These are phyloP conservation scores for Brenthis ino DNA, from an alignment of 2,888 invertebrate genomes.

Conservation along the genomic window DNA sequence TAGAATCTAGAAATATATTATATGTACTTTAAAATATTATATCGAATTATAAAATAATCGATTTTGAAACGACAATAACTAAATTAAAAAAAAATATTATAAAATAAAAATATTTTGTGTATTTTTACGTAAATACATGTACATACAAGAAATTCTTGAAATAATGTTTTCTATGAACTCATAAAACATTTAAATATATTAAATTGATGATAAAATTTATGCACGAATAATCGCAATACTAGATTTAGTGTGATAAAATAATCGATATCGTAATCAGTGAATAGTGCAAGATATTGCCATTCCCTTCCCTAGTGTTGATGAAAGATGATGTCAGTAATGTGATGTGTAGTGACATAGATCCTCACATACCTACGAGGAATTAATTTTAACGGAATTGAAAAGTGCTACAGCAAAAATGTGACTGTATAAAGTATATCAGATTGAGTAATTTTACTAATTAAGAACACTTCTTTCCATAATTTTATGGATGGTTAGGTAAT, in stretches of 20 bases:
- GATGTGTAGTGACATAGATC: conserved; percentile 20
- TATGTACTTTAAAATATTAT: neutral
- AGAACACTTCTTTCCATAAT: no score
- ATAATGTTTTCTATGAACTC: no score
- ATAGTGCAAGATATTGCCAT: conserved; percentile 14
- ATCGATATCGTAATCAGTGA: conserved; percentile 17
- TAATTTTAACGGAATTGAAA: neutral
- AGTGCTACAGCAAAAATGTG: neutral
- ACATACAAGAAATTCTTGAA: no score
- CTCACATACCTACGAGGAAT: conserved; percentile 2
- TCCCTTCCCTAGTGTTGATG: conserved; percentile 6
- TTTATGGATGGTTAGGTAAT: no score
- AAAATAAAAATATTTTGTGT: no score
- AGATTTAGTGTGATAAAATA: conserved; percentile 9
- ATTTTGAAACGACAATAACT: neutral
- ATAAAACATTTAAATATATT: neutral
- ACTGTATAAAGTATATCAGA: neutral
- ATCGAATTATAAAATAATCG: neutral
- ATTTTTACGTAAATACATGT: no score
- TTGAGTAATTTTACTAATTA: no score
- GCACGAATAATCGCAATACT: neutral
- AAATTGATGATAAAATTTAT: neutral
- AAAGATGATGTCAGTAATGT: conserved; percentile 13
- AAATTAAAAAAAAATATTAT: no score
- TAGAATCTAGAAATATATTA: no score